phyloP scores from a whole-genome alignment of 2,888 invertebrate species.

The Crossocerus cetratus region DNA sequence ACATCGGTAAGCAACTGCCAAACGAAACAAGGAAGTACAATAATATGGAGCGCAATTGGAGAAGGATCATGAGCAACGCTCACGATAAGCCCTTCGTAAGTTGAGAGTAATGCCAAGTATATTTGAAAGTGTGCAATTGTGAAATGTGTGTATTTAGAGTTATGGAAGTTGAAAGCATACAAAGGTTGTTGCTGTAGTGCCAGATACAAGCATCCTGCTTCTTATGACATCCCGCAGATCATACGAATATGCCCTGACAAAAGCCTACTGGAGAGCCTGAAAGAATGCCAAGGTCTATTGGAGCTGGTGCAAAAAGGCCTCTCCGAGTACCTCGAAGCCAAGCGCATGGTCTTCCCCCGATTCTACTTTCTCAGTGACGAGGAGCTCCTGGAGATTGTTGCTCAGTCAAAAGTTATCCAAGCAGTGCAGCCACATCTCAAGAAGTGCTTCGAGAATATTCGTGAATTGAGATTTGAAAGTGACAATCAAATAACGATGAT shows the following conservation, averaged over 20 bases:
- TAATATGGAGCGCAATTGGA: constrained; percentile 89
- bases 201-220: too few relatives aligned
- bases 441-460: constrained; percentile 90
- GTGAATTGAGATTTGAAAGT: constrained; percentile 83
- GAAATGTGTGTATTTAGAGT: too few relatives aligned
- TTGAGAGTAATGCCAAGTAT: too few relatives aligned
- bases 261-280: constrained; percentile 83
- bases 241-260: constrained; percentile 82
- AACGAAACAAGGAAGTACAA: constrained; percentile 88
- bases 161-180: too few relatives aligned
- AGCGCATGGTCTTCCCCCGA: constrained; percentile 85
- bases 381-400: constrained; percentile 88
- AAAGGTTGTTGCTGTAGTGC: too few relatives aligned
- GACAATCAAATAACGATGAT: constrained; percentile 85
- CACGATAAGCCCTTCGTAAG: constrained; percentile 79
- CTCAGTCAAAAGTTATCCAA: constrained; percentile 87
- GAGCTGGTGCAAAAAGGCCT: constrained; percentile 87
- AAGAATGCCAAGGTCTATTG: constrained; percentile 84
- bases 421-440: constrained; percentile 90
- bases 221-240: constrained; percentile 77
- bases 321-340: constrained; percentile 87
- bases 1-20: constrained; percentile 88
- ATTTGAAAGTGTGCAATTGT: too few relatives aligned
- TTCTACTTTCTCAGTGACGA: constrained; percentile 92
- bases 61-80: constrained; percentile 86